Evolutionary conservation across 2,888 invertebrate species (phyloP).

Genomic region (Slavum lentiscoides): DNA sequence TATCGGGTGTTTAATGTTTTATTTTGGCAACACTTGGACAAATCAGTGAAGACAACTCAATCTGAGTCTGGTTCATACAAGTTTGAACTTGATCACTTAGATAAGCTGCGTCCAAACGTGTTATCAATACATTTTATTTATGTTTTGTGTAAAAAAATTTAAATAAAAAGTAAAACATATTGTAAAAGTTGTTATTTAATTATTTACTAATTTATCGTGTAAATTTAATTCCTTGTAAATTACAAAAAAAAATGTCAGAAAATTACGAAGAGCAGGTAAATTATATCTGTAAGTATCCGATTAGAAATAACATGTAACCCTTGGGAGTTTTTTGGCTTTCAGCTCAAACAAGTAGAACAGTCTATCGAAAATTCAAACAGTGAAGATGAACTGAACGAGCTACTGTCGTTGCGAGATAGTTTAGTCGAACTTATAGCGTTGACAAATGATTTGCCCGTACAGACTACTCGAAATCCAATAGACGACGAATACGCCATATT

Average conservation of each 20-base stretch:
- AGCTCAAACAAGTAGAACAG: constrained; percentile 69
- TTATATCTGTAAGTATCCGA: background rate
- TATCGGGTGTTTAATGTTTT: background rate
- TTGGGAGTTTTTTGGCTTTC: constrained; percentile 53
- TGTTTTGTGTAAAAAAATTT: too few relatives aligned
- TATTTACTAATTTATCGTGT: background rate
- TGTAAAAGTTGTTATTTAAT: too few relatives aligned
- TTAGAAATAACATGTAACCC: background rate
- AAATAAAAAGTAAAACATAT: too few relatives aligned
- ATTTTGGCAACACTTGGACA: background rate
- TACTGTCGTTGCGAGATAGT: constrained; percentile 68
- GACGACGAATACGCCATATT: constrained; percentile 70
- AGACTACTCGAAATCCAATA: constrained; percentile 59
- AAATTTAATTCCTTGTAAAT: background rate
- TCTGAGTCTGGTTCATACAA: too few relatives aligned
- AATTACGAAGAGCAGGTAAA: constrained; percentile 23
- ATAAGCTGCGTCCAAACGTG: too few relatives aligned
- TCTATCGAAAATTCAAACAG: constrained; percentile 64
- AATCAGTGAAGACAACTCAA: too few relatives aligned
- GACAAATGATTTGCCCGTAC: constrained; percentile 63
- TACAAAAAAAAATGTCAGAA: constrained; percentile 21
- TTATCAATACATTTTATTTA: too few relatives aligned
- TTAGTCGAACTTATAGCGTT: constrained; percentile 71
- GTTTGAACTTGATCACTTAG: too few relatives aligned
- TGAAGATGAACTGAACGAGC: constrained; percentile 64